Evolutionary conservation across 1,140 invertebrate genomes (phyloP).

Genomic region (Batillaria attramentaria): DNA sequence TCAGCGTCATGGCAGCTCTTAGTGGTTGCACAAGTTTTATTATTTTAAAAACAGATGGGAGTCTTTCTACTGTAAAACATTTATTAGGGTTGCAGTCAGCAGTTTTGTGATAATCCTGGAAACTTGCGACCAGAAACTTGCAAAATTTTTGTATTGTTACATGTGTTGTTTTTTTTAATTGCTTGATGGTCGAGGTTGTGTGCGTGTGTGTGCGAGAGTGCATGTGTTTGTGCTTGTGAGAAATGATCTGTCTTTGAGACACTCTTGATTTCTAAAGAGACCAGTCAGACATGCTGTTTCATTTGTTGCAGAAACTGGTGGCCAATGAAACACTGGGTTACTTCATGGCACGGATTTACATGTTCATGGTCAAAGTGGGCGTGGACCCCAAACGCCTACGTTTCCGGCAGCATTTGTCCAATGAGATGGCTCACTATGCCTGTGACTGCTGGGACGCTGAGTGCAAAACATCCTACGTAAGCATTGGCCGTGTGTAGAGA

Average conservation of each 20-base stretch:
- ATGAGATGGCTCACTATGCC: slow-evolving; percentile 99
- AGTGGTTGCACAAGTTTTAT: neutral
- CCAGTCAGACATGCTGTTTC: neutral
- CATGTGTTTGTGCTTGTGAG: no score
- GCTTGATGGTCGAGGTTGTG: no score
- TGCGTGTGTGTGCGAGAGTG: no score
- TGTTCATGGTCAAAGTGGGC: slow-evolving; percentile 90
- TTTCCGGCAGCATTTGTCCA: slow-evolving; percentile 98
- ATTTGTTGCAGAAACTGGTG: slow-evolving; percentile 81
- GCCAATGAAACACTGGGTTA: slow-evolving; percentile 98
- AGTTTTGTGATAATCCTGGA: no score
- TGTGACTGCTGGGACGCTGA: slow-evolving; percentile 99
- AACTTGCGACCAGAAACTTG: no score
- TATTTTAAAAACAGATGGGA: no score
- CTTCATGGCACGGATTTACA: slow-evolving; percentile 96
- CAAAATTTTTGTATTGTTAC: no score
- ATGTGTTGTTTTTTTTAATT: no score
- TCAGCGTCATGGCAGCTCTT: neutral
- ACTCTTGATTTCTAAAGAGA: no score
- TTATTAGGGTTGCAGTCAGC: no score
- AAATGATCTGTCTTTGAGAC: no score
- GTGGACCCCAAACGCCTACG: slow-evolving; percentile 88
- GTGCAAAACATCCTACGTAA: slow-evolving; percentile 90
- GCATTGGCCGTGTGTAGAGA: slow-evolving; percentile 32
- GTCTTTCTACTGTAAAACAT: no score